Evolutionary conservation across 1,140 invertebrate genomes (phyloP), one percentile per base, ranked within the genome.

Genomic region (Drosophila bipectinata): DNA sequence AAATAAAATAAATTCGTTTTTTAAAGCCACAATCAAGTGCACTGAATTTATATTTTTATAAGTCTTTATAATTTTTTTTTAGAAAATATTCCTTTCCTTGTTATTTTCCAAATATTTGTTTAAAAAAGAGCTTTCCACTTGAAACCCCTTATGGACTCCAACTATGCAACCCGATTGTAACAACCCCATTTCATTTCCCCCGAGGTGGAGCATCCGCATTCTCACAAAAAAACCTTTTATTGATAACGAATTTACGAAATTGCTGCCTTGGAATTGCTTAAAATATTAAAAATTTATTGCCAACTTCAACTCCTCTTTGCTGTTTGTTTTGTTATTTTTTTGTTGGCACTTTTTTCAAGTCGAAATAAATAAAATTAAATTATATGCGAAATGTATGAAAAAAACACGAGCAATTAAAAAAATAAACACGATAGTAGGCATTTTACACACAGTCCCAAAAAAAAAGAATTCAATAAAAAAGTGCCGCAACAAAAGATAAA

Each of bases 351-450:
- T 60, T 52, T 63, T 75, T 59, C 59, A 64, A 48, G 57, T 24
- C 48, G 74, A 57, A 87, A 87, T 87, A 85, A 85, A 85, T 85
- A 85, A 87, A 85, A 87, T 85, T 85, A 85, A 85, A 85, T 87
- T 85, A 77, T 81, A 81, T 85, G 68, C 68, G 37, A 56, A 79
- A 77, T 77, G 63, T 37, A 12, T 37, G 67, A 62, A 71, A 85
- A 81, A 85, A 81, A 73, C 34, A 60, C 60, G 51, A 81, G 58
- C 77, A 77, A 87, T 84, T 87, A 71, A 85, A 85, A 85, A 85
- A 85, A 85, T 85, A 85, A 85, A 85, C 82, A 85, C 81, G 73
- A 75, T 71, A 74, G 72, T 77, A 77, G 63, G 77, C 72, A 80
- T 80, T 83, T 77, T 61, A 64, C 61, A 72, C 61, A 52, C 51